A percentile compares a stretch with the other conserved stretches of the same genome.
phyloP scores from a whole-genome alignment of 2,888 invertebrate species.

The Chloroclysta siterata region DNA sequence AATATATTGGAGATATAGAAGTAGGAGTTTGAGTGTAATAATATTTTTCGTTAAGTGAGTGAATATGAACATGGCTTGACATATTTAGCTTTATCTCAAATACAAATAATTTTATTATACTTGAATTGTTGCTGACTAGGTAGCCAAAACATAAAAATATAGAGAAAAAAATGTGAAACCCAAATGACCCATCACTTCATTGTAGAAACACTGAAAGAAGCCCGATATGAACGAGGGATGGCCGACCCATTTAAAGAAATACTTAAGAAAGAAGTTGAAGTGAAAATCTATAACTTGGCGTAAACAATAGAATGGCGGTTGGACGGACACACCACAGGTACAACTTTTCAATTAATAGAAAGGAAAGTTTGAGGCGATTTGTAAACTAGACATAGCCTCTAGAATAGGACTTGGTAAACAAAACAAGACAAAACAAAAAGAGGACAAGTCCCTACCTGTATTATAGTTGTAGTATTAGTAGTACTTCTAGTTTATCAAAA shows the following conservation, averaged over 20 bases:
- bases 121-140: too few relatives aligned
- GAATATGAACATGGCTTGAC: slow-evolving; percentile 3
- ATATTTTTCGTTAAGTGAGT: slow-evolving; percentile 37
- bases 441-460: too few relatives aligned
- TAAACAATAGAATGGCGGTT: slow-evolving; percentile 59
- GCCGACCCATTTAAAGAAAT: slow-evolving; percentile 59
- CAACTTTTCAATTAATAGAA: slow-evolving; percentile 64
- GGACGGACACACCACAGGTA: slow-evolving; percentile 44
- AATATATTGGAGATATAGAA: slow-evolving; percentile 47
- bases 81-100: too few relatives aligned
- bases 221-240: slow-evolving; percentile 58
- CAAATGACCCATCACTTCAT: slow-evolving; percentile 63
- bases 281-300: slow-evolving; percentile 57
- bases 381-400: too few relatives aligned
- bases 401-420: too few relatives aligned
- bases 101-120: too few relatives aligned
- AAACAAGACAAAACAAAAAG: too few relatives aligned
- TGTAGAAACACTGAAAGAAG: slow-evolving; percentile 57
- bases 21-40: slow-evolving; percentile 43
- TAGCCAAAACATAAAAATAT: neutral
- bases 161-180: slow-evolving; percentile 38
- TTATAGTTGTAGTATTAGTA: too few relatives aligned
- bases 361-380: slow-evolving; percentile 12
- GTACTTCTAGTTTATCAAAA: too few relatives aligned
- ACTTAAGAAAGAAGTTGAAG: slow-evolving; percentile 60